phyloP scores from a whole-genome alignment of 2,113 vertebrate species.

The Peucedramus taeniatus region DNA sequence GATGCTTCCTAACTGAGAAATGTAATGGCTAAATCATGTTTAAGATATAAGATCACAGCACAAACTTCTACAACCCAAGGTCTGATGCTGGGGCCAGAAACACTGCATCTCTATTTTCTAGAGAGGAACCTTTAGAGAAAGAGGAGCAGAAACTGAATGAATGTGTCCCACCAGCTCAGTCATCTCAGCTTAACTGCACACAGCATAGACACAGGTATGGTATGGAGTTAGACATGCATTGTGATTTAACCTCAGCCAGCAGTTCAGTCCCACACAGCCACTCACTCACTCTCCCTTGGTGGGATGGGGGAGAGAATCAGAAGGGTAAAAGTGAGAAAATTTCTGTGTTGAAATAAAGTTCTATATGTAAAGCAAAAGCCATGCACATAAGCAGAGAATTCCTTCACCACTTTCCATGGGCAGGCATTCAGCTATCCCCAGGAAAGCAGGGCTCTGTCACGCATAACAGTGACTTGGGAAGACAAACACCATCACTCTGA shows the following conservation, averaged over 20 bases:
- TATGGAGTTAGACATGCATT: not conserved
- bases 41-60: not conserved
- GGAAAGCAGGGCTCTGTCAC: not conserved
- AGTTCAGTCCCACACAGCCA: rapidly evolving
- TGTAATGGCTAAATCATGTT: not conserved
- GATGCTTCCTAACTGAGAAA: not conserved
- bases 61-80: not conserved
- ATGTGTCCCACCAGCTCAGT: not conserved
- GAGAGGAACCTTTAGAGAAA: not conserved
- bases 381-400: not conserved
- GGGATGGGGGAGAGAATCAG: not conserved
- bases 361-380: not conserved
- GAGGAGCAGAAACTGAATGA: not conserved
- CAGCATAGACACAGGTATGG: not conserved
- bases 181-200: not conserved
- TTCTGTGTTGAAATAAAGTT: not conserved
- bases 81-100: not conserved
- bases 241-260: not conserved
- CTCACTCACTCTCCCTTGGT: not conserved
- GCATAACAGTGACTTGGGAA: not conserved
- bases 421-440: not conserved
- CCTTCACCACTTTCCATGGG: not conserved
- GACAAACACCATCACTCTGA: not conserved
- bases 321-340: not conserved
- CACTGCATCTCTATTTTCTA: not conserved